phyloP scores from a whole-genome alignment of 2,113 vertebrate genomes.

The Sinocyclocheilus anshuiensis region DNA sequence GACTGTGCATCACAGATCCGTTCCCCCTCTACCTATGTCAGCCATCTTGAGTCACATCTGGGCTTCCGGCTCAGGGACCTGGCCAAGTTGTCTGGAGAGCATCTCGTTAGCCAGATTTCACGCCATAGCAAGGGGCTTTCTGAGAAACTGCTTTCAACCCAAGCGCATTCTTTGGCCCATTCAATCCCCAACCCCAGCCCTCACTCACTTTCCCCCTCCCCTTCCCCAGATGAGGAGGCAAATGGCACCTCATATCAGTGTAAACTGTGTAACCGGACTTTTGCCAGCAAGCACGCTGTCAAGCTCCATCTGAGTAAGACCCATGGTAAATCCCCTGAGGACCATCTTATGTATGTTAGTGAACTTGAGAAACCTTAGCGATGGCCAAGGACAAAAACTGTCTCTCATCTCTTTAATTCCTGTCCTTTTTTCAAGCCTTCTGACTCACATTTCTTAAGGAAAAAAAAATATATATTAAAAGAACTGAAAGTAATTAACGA shows the following conservation, averaged over 20 bases:
- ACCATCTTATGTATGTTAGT: conserved; percentile 95
- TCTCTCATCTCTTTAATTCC: conserved; percentile 57
- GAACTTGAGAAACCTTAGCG: conserved; percentile 98
- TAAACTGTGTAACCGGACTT: conserved; percentile 99
- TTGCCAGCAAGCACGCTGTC: conserved; percentile 98
- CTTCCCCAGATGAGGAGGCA: conserved; percentile 89
- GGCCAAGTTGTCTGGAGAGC: conserved; percentile 93
- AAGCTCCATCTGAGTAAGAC: conserved; percentile 99
- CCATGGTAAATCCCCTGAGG: conserved; percentile 97
- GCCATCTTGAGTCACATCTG: conserved; percentile 97
- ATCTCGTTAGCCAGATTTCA: conserved; percentile 90
- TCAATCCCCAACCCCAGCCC: conserved; percentile 68
- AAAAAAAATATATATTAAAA: conserved; percentile 58
- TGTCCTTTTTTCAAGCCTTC: conserved; percentile 64
- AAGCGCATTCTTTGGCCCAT: conserved; percentile 70
- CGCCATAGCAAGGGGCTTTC: conserved; percentile 89
- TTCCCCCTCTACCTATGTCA: conserved; percentile 96
- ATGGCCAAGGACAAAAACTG: conserved; percentile 66
- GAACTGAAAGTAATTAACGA: conserved; percentile 61
- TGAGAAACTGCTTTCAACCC: conserved; percentile 89
- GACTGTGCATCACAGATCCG: conserved; percentile 99
- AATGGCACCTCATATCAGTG: conserved; percentile 88
- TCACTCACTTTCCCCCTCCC: conserved; percentile 67
- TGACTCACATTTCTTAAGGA: conserved; percentile 66
- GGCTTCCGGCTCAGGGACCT: conserved; percentile 97